Conservation (phyloP, 2,113 vertebrate species). For the Cololabis saira region DNA sequence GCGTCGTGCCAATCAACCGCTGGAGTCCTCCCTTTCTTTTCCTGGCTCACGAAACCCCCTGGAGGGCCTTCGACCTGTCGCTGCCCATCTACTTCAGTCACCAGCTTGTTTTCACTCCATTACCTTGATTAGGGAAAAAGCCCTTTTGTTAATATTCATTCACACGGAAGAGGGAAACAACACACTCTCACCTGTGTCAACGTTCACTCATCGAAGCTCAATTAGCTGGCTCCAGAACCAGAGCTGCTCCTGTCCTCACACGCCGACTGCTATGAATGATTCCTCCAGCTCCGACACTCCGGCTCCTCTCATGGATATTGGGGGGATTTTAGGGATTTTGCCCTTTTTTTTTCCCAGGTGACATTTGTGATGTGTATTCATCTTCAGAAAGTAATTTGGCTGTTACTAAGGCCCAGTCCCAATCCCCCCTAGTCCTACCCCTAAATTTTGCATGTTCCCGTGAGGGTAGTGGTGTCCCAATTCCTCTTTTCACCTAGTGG, state of each 20-base stretch:
- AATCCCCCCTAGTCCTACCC: too few relatives aligned
- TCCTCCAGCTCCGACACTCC: slow-evolving; percentile 11
- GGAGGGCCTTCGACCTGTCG: slow-evolving; percentile 51
- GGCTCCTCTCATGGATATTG: background rate
- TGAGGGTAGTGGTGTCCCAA: too few relatives aligned
- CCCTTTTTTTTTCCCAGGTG: background rate
- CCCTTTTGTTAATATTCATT: slow-evolving; percentile 74
- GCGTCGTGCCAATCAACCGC: slow-evolving; percentile 35
- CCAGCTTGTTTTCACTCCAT: slow-evolving; percentile 51
- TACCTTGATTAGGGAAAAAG: slow-evolving; percentile 74
- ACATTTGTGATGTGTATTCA: background rate
- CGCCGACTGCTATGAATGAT: slow-evolving; percentile 31
- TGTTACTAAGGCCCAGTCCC: background rate
- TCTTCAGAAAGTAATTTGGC: background rate
- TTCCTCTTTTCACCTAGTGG: too few relatives aligned
- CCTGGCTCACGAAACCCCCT: slow-evolving; percentile 24
- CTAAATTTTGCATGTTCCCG: too few relatives aligned
- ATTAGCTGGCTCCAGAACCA: slow-evolving; percentile 54
- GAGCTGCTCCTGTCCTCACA: slow-evolving; percentile 55
- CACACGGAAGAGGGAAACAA: slow-evolving; percentile 66
- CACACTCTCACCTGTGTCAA: slow-evolving; percentile 31
- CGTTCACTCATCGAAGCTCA: slow-evolving; percentile 53
- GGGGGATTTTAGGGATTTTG: slow-evolving; percentile 1
- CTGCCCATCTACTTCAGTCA: slow-evolving; percentile 42
- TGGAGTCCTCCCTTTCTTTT: background rate